Conservation (phyloP, 2,797 vertebrate species). For the Poecilia gillii region DNA sequence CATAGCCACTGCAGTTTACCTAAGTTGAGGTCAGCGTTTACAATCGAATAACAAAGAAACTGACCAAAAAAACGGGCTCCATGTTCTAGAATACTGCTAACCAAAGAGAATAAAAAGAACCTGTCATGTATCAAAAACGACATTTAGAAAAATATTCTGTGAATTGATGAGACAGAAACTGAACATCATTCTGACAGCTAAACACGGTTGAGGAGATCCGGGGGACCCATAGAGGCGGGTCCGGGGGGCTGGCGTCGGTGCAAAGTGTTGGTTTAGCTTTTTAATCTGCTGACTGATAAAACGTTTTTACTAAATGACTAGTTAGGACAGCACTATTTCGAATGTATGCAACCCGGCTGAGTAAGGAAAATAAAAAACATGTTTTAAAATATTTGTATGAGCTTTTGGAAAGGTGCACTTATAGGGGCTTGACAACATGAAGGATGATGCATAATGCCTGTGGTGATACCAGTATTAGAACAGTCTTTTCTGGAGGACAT, state of each 20-base stretch:
- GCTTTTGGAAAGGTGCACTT: slow-evolving; percentile 11
- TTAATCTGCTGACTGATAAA: background rate
- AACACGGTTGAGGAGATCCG: background rate
- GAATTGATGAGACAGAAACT: background rate
- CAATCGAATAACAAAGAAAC: background rate
- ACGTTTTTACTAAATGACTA: no score
- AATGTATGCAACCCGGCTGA: background rate
- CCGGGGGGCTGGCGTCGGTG: no score
- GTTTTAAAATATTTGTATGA: slow-evolving; percentile 14
- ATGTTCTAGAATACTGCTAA: background rate
- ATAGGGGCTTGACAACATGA: slow-evolving; percentile 22
- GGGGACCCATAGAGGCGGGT: no score
- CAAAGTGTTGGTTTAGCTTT: background rate
- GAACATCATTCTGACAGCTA: background rate
- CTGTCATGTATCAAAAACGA: background rate
- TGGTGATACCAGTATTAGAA: slow-evolving; percentile 41
- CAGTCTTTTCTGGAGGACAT: slow-evolving; percentile 26
- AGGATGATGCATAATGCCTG: slow-evolving; percentile 16
- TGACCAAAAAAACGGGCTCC: background rate
- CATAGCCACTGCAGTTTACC: background rate
- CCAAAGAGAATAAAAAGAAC: background rate
- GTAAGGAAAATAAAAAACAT: slow-evolving; percentile 15
- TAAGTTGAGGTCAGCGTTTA: background rate
- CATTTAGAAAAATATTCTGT: background rate
- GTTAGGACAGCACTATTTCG: background rate